These are phyloP conservation scores for Apteryx mantelli DNA, from an alignment of 2,113 vertebrate genomes.

Conservation along the genomic window DNA sequence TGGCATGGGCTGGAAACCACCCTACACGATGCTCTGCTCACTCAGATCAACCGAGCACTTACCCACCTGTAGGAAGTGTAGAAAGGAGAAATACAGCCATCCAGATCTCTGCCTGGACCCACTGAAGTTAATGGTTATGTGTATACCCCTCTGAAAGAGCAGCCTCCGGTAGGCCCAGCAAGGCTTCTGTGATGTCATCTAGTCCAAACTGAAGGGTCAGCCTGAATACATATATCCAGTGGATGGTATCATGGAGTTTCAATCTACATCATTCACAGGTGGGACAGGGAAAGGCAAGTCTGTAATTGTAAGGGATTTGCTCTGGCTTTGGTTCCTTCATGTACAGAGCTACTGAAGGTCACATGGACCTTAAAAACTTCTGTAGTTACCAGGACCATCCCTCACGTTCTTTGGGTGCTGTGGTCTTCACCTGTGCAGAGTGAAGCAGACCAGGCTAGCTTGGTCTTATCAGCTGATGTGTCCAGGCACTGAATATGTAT, in stretches of 20 bases:
- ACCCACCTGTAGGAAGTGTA: fast-evolving
- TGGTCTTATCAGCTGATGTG: background rate
- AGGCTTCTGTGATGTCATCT: background rate
- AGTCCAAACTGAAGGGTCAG: background rate
- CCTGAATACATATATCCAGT: background rate
- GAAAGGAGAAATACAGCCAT: background rate
- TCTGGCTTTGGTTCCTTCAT: background rate
- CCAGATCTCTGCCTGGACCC: background rate
- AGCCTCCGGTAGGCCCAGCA: background rate
- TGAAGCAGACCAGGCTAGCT: background rate
- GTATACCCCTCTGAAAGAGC: background rate
- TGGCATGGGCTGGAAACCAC: background rate
- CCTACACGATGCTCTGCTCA: background rate
- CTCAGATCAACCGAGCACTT: background rate
- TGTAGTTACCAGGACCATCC: background rate
- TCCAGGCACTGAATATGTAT: background rate
- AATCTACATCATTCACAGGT: background rate
- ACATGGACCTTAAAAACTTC: background rate
- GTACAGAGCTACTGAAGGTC: background rate
- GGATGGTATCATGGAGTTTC: background rate
- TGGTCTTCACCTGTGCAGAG: background rate
- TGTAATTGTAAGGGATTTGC: background rate
- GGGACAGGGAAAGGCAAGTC: background rate
- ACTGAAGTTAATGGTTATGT: background rate
- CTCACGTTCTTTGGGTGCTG: background rate